phyloP scores from a whole-genome alignment of 2,797 vertebrate species.

The Melanogrammus aeglefinus region DNA sequence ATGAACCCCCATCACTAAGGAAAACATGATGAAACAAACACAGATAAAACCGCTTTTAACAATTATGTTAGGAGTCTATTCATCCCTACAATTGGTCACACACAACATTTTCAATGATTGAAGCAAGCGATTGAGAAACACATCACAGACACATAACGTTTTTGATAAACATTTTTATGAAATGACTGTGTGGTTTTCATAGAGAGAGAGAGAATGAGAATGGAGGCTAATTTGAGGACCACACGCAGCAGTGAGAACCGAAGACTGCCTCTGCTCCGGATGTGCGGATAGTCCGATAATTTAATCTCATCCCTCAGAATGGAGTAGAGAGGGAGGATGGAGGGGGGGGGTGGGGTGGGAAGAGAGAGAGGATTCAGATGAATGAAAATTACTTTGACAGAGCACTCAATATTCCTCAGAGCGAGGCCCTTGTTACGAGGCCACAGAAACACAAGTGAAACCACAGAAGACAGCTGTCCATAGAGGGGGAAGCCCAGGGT shows the following conservation, averaged over 20 bases:
- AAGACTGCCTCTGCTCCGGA: not conserved
- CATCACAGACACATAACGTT: not conserved
- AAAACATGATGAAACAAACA: not conserved
- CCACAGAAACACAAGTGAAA: slow-evolving; percentile 2
- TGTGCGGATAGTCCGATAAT: not conserved
- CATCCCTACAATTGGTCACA: not conserved
- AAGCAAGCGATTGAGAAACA: not conserved
- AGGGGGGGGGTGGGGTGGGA: not conserved
- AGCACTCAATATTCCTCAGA: not conserved
- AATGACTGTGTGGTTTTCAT: not conserved
- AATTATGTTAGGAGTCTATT: not conserved
- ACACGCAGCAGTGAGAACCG: not conserved
- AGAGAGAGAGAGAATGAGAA: not conserved
- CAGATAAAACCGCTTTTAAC: not conserved
- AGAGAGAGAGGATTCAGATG: not conserved
- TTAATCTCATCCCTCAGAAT: not conserved
- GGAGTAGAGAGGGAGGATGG: not conserved
- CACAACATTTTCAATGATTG: slow-evolving; percentile 1
- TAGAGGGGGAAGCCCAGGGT: not conserved
- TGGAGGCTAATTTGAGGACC: not conserved
- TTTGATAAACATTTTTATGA: not conserved
- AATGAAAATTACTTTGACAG: not conserved
- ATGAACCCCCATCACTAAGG: not conserved
- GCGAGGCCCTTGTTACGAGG: not conserved
- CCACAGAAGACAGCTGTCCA: not conserved